Percentiles rank a stretch among this genome's conserved stretches.
Conservation (phyloP, 2,888 invertebrate species). For the Scaptomyza flava region DNA sequence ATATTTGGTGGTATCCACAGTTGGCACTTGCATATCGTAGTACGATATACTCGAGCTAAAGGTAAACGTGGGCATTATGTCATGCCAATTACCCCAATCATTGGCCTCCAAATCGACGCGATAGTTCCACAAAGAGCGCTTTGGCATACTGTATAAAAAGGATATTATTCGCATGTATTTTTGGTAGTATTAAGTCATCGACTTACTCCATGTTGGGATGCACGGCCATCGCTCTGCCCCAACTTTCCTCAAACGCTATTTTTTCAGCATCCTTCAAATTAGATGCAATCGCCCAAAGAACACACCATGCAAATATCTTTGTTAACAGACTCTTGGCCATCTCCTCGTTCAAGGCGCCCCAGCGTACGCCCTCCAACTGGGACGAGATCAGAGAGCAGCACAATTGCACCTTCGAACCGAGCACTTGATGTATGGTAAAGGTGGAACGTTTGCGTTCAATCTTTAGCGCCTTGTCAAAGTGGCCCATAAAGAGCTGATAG, state of each 20-base stretch:
- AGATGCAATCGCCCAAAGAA: constrained; percentile 94
- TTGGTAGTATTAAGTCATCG: neutral
- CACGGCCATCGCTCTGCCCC: constrained; percentile 87
- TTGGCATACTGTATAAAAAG: constrained; percentile 87
- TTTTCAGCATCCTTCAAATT: constrained; percentile 90
- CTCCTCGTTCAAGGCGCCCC: constrained; percentile 83
- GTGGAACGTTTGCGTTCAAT: constrained; percentile 89
- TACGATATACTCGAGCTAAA: constrained; percentile 90
- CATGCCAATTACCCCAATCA: constrained; percentile 91
- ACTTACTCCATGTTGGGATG: constrained; percentile 69
- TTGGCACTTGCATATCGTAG: constrained; percentile 95
- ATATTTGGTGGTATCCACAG: constrained; percentile 94
- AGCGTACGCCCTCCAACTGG: constrained; percentile 87
- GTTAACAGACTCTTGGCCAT: constrained; percentile 88
- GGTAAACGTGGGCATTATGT: constrained; percentile 89
- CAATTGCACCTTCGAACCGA: constrained; percentile 92
- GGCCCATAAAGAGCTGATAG: constrained; percentile 87
- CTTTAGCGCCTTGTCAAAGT: constrained; percentile 88
- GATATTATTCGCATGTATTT: too few species aligned
- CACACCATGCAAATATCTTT: constrained; percentile 92
- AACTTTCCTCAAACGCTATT: constrained; percentile 88
- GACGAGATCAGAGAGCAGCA: constrained; percentile 90
- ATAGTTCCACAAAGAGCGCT: constrained; percentile 90
- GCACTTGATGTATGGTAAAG: constrained; percentile 92
- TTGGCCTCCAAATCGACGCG: constrained; percentile 90